A percentile compares a stretch with the other conserved stretches of the same genome.
Conservation (phyloP, 1,140 invertebrate genomes). For the Conopomorpha cramerella region DNA sequence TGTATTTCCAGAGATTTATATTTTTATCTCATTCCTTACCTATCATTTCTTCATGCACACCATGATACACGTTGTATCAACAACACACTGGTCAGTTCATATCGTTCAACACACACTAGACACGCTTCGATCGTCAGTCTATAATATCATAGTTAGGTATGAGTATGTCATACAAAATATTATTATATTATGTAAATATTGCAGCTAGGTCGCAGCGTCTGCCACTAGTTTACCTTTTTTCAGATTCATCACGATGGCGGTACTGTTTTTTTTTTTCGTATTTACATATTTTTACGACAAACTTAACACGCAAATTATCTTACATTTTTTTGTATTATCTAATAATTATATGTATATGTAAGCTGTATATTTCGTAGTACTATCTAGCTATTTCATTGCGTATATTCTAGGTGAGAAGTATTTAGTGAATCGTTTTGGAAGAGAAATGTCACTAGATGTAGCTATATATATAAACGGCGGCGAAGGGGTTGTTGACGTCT, state of each 20-base stretch:
- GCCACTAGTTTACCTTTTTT: constrained; percentile 39
- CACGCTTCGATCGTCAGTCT: constrained; percentile 16
- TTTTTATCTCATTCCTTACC: constrained; percentile 29
- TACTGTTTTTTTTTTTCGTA: constrained; percentile 29
- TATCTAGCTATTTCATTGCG: not conserved
- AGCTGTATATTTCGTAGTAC: constrained; percentile 1
- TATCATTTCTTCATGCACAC: constrained; percentile 47
- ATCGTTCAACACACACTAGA: constrained; percentile 13
- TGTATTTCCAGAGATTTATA: constrained; percentile 23
- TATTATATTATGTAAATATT: constrained; percentile 18
- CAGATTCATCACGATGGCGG: constrained; percentile 20
- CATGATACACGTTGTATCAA: constrained; percentile 28
- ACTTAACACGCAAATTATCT: constrained; percentile 32
- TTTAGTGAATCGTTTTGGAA: constrained; percentile 5
- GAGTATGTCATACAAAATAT: constrained; percentile 3
- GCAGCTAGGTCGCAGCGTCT: constrained; percentile 28
- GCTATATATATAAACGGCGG: constrained; percentile 11
- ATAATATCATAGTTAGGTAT: constrained; percentile 13
- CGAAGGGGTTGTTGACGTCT: not conserved
- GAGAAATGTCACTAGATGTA: constrained; percentile 25
- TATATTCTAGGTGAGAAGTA: not conserved
- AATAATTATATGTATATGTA: too few relatives aligned
- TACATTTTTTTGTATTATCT: constrained; percentile 28
- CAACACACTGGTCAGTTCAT: constrained; percentile 17
- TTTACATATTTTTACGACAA: constrained; percentile 4